Conservation (phyloP, 2,797 vertebrate species). For the Clarias pachynema region DNA sequence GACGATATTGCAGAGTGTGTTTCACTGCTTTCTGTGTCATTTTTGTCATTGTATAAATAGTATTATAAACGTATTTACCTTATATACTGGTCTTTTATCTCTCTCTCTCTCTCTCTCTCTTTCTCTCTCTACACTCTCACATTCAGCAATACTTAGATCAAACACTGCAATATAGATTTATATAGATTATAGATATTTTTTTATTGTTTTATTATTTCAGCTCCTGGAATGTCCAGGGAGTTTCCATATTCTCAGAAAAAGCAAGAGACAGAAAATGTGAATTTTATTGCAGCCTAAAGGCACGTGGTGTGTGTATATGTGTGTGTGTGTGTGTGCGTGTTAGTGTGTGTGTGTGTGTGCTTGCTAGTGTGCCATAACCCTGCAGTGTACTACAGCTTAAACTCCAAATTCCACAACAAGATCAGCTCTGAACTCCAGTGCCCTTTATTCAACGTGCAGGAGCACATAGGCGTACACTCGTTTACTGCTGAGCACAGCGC, state of each 20-base stretch:
- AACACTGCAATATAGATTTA: not conserved
- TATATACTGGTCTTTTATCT: not conserved
- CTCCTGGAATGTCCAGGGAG: too few species aligned
- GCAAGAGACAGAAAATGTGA: not conserved
- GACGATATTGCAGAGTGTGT: too few species aligned
- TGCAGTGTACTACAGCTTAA: slow-evolving; percentile 47
- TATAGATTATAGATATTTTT: not conserved
- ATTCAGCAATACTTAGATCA: not conserved
- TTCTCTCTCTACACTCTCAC: not conserved
- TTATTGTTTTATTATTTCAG: not conserved
- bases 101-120: not conserved
- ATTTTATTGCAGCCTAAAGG: not conserved
- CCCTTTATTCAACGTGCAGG: slow-evolving; percentile 34
- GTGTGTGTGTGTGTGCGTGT: slow-evolving; percentile 9
- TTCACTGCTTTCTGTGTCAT: not conserved
- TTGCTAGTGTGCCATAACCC: slow-evolving; percentile 45
- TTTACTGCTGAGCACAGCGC: not conserved
- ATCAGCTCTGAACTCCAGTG: slow-evolving; percentile 58
- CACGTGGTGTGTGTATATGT: not conserved
- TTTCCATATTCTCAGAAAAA: not conserved
- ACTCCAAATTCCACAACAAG: slow-evolving; percentile 62
- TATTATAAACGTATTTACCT: not conserved
- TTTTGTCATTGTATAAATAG: not conserved
- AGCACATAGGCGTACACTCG: slow-evolving; percentile 12
- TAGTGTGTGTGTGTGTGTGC: slow-evolving; percentile 45